Conservation (phyloP, 2,888 invertebrate species). For the Hecatera dysodea region DNA sequence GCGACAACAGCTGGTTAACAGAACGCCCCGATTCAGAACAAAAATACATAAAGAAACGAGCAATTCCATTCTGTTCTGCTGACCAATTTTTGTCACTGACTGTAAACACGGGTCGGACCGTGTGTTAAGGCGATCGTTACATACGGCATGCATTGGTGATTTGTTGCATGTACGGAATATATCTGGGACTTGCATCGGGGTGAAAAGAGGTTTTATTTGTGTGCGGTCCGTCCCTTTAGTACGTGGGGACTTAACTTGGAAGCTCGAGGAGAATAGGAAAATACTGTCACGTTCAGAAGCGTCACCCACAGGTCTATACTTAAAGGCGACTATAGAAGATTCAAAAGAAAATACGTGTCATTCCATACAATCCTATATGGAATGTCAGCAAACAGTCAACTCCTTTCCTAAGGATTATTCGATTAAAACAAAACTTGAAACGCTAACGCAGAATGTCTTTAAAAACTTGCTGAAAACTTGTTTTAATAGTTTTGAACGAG, state of each 20-base stretch:
- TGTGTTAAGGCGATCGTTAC: constrained; percentile 22
- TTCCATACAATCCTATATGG: not conserved
- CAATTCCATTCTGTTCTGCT: not conserved
- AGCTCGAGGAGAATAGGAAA: constrained; percentile 3
- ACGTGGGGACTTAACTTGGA: constrained; percentile 34
- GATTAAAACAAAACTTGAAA: no score
- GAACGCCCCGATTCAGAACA: no score
- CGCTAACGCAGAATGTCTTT: no score
- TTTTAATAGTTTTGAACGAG: not conserved
- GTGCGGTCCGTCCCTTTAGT: constrained; percentile 18
- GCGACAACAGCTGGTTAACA: constrained; percentile 41
- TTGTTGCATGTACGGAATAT: constrained; percentile 50
- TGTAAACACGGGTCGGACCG: constrained; percentile 26
- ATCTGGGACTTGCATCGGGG: constrained; percentile 25
- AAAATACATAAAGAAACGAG: not conserved
- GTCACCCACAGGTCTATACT: not conserved
- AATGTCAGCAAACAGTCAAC: no score
- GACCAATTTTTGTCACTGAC: not conserved
- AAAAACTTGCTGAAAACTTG: no score
- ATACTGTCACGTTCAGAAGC: not conserved
- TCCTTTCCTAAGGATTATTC: no score
- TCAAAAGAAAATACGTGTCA: not conserved
- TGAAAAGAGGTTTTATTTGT: constrained; percentile 16
- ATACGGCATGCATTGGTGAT: constrained; percentile 61
- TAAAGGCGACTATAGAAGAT: not conserved